Base-by-base conservation (phyloP, 2,797 vertebrate genomes). In the Amphiprion clarkii region DNA sequence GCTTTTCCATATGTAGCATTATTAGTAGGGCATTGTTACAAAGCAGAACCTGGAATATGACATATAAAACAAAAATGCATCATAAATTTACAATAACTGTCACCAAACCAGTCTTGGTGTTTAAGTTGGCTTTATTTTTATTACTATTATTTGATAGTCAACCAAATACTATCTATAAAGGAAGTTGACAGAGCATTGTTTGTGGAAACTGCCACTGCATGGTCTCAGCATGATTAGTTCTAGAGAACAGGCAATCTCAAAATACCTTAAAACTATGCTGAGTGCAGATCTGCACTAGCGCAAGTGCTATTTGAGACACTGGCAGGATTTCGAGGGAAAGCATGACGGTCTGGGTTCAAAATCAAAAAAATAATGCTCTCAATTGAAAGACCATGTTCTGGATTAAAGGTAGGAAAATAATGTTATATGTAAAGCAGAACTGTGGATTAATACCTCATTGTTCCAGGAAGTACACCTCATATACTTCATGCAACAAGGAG, bases 401-500 rank as follows among this genome's bases (percentile, higher is more conserved):
- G 33, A 36, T 36, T 36, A 36, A 36, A 36, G 33, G 8, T 10
- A 10, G 33, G 7, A 36, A 36, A 36, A 36, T 36, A 36, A 44
- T 13, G 16, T 14, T 13, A 44, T 36, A 17, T 44, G 42, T 17
- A 16, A 56, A 51, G 21, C 40, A 55, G 53, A 42, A 46, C 36
- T 49, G 61, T 48, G 8, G 16, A 75, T 33, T 40, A 27, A 57
- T 40, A 17, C 3, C 16, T 23, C n/a, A 31, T 9, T 33, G 39
- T 58, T 49, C 14, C 46, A 74, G 6, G 46, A 80, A 19, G 17
- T 19, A 48, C 57, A 55, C 57, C 46, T 71, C 40, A 55, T 64
- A 81, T 67, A 36, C 65, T 72, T 74, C 10, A 73, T n/a, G 62
- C 19, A 69, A 74, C 44, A 65, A 53, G n/a, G 17, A 62, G 55